Evolutionary conservation across 2,797 vertebrate species (phyloP).

Genomic region (Euthynnus affinis): DNA sequence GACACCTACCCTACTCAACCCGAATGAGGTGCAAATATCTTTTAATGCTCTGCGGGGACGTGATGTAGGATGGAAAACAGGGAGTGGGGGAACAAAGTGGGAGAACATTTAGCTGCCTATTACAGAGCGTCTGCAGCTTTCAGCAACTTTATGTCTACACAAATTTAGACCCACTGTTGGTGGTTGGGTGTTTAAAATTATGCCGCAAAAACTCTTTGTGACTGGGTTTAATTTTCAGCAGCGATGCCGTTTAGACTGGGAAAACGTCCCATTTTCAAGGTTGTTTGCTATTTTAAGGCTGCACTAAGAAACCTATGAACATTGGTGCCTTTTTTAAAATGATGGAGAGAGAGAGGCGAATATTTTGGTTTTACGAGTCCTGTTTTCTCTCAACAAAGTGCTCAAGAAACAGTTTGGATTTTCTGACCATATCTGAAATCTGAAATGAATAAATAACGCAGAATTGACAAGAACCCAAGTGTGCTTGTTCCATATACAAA

Average conservation of each 20-base stretch:
- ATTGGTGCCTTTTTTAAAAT: too few species aligned
- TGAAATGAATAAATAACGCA: too few species aligned
- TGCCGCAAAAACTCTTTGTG: not conserved
- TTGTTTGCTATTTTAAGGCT: not conserved
- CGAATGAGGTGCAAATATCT: slow-evolving; percentile 14
- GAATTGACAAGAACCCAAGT: too few species aligned
- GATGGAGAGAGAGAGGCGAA: not conserved
- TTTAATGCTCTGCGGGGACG: slow-evolving; percentile 21
- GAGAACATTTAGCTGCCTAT: not conserved
- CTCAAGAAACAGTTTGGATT: too few species aligned
- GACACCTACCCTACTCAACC: not conserved
- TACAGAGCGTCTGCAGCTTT: not conserved
- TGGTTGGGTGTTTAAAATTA: not conserved
- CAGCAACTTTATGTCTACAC: not conserved
- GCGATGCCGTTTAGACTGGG: not conserved
- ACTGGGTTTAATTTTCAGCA: not conserved
- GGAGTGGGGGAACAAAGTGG: not conserved
- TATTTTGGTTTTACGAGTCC: not conserved
- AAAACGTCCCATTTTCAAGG: not conserved
- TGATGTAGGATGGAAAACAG: slow-evolving; percentile 16
- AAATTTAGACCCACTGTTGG: not conserved
- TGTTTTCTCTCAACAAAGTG: not conserved
- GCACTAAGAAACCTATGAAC: not conserved
- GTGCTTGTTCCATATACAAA: too few species aligned
- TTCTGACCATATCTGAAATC: too few species aligned